These are phyloP conservation scores for Cyphomyrus plagiostoma DNA, from an alignment of 2,113 vertebrate genomes.

Conservation along the genomic window DNA sequence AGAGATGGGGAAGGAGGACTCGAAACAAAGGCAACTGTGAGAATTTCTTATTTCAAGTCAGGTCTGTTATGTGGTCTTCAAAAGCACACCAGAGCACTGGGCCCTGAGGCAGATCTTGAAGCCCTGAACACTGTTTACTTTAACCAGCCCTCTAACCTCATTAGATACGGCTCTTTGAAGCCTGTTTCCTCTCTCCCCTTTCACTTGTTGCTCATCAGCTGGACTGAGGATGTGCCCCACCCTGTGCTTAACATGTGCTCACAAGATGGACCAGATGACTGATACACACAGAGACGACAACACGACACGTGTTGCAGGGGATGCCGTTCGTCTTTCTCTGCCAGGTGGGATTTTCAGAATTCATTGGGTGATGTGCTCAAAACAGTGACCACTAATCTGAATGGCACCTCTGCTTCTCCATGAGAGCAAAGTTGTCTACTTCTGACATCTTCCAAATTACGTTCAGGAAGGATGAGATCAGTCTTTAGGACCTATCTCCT, in stretches of 20 bases:
- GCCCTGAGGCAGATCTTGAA: conserved; percentile 23
- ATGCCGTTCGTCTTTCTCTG: neutral
- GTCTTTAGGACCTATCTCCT: neutral
- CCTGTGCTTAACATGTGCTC: neutral
- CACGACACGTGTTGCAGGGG: neutral
- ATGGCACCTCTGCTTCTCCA: neutral
- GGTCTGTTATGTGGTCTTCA: conserved; percentile 6
- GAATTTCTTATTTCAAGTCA: conserved; percentile 14
- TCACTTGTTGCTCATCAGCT: neutral
- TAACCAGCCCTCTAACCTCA: neutral
- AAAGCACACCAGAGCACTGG: conserved; percentile 12
- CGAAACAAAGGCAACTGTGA: neutral
- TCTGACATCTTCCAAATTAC: neutral
- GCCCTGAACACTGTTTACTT: conserved; percentile 22
- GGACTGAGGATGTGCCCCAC: neutral
- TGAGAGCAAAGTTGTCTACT: neutral
- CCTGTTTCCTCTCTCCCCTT: neutral
- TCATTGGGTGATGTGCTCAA: neutral
- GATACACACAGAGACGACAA: neutral
- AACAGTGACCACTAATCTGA: neutral
- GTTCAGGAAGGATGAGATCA: neutral
- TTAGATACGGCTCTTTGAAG: conserved; percentile 7
- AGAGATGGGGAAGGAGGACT: neutral
- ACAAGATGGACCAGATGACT: neutral
- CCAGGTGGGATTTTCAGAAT: neutral